Conservation (phyloP, 2,888 invertebrate species). For the Torymus aiolomorphi region DNA sequence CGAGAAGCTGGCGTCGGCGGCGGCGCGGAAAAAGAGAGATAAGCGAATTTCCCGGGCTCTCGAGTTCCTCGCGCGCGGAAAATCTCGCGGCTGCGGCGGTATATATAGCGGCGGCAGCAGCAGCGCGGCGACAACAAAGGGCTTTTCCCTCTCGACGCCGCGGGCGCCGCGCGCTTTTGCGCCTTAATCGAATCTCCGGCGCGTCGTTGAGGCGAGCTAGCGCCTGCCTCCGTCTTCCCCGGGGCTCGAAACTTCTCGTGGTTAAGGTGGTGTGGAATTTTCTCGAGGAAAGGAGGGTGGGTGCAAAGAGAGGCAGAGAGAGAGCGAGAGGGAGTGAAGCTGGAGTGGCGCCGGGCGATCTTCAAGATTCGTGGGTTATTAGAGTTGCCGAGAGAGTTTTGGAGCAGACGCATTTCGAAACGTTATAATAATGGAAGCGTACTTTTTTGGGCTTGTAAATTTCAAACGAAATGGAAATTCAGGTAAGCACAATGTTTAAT, state of each 20-base stretch:
- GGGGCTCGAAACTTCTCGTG: conserved; percentile 21
- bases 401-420: background rate
- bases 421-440: too few relatives aligned
- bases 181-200: conserved; percentile 52
- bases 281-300: background rate
- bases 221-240: background rate
- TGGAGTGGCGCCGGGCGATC: background rate
- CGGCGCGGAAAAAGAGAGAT: too few relatives aligned
- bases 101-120: too few relatives aligned
- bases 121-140: conserved; percentile 17
- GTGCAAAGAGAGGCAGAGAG: background rate
- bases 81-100: conserved; percentile 3
- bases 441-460: too few relatives aligned
- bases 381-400: background rate
- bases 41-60: conserved; percentile 6
- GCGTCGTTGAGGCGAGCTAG: conserved; percentile 21
- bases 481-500: too few relatives aligned
- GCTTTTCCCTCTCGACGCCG: conserved; percentile 15
- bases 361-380: conserved; percentile 30
- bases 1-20: too few relatives aligned
- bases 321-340: too few relatives aligned
- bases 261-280: background rate
- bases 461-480: too few relatives aligned
- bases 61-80: background rate
- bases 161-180: conserved; percentile 21